Conservation (phyloP, 2,888 invertebrate species). For the Entomobrya proxima region DNA sequence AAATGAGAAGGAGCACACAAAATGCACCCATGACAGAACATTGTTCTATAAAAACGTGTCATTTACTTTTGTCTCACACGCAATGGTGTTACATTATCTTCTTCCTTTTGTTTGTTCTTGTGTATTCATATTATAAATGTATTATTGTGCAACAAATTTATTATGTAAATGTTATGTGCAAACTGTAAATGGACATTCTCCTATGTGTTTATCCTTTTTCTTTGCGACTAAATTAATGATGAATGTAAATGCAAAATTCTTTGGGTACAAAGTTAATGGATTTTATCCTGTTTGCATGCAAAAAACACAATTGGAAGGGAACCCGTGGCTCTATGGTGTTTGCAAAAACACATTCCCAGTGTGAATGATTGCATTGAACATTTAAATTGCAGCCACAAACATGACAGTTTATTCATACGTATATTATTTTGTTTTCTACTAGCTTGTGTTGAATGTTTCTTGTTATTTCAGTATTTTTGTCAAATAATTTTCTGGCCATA, state of each 20-base stretch:
- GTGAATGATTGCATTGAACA: background rate
- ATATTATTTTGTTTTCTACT: conserved; percentile 6
- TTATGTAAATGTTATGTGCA: conserved; percentile 17
- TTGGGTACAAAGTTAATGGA: conserved; percentile 33
- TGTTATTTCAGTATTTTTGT: conserved; percentile 30
- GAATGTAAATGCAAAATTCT: conserved; percentile 16
- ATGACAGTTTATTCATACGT: conserved; percentile 21
- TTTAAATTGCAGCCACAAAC: conserved; percentile 28
- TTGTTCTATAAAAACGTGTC: background rate
- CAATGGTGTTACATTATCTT: background rate
- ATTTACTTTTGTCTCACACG: conserved; percentile 9
- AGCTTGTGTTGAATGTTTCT: background rate
- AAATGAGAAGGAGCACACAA: background rate
- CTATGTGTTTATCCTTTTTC: background rate
- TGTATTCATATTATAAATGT: conserved; percentile 18
- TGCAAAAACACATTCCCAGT: background rate
- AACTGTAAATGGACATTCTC: background rate
- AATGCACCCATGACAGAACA: background rate
- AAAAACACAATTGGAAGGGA: background rate
- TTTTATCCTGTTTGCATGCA: conserved; percentile 16
- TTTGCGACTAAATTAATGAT: conserved; percentile 21
- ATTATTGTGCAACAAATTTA: conserved; percentile 34
- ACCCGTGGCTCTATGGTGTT: background rate
- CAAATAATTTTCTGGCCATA: background rate
- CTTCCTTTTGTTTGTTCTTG: conserved; percentile 4